Base-by-base conservation (phyloP, 2,797 vertebrate species). In the Liasis olivaceus region DNA sequence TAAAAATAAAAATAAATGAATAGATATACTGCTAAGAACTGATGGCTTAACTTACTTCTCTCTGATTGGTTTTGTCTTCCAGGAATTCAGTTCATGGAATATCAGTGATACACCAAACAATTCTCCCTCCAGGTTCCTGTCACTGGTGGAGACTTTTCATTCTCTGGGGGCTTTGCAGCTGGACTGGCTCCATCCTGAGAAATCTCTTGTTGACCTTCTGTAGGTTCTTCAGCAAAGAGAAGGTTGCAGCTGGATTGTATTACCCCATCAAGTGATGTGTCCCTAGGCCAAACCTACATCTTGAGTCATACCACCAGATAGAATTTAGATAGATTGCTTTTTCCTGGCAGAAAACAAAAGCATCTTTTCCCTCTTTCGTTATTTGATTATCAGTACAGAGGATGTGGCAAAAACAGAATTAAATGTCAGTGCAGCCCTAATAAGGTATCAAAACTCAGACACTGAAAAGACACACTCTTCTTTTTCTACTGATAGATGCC, bases 401-500 rank as follows among this genome's bases (percentile, higher is more conserved):
- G 47, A 26, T 20, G 56, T 28, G 88, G n/a, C 2, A 86, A 87
- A 94, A 72, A 51, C 90, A 59, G 87, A 90, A 56, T 66, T 28
- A n/a, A 66, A 85, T 85, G 47, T 62, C 89, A 92, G 58, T 56
- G 31, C 66, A 24, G 17, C 85, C 24, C 28, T 90, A 47, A 90
- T 56, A 62, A 56, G 2, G 0, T 66, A n/a, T 64, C 90, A 92
- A n/a, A 92, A 51, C 28, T 58, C 90, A 92, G 90, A 87, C 84
- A 54, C 0, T 58, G 88, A 91, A 91, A 85, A 36, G 0, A 5
- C 31, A 2, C 15, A 1, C 51, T 91, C 12, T 94, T 92, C 58
- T 14, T 54, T 95, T 95, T 69, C 87, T 66, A 58, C 7, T 91
- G 64, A 81, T 36, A 89, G 89, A 58, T 86, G 2, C 0, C 91